Evolutionary conservation across 2,888 invertebrate species (phyloP).

Genomic region (Koerneria pararmatus): DNA sequence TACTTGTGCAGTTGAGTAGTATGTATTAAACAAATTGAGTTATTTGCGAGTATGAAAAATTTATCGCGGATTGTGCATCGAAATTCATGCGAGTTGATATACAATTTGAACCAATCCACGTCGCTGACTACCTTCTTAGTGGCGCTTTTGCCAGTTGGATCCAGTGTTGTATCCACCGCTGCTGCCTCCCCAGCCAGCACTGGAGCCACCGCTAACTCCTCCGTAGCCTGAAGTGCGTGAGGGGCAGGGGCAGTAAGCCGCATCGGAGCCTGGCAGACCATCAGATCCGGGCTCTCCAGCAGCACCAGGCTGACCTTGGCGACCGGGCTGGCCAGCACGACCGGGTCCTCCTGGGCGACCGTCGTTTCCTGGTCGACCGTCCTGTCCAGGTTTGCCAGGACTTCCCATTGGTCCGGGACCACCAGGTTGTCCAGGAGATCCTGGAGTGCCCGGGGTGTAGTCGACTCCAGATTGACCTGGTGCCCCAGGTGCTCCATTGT

Average conservation of each 20-base stretch:
- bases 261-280: conserved; percentile 24
- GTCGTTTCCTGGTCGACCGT: conserved; percentile 26
- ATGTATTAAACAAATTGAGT: no score
- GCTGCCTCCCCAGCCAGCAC: no score
- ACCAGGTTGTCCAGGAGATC: conserved; percentile 36
- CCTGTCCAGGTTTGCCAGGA: conserved; percentile 26
- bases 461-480: conserved; percentile 37
- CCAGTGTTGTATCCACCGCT: no score
- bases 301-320: conserved; percentile 37
- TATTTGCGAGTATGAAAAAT: no score
- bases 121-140: no score
- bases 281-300: conserved; percentile 38
- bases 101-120: no score
- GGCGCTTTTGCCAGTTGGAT: no score
- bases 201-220: no score
- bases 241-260: conserved; percentile 24
- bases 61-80: no score
- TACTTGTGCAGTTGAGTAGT: no score
- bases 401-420: conserved; percentile 28
- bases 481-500: conserved; percentile 34
- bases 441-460: conserved; percentile 40
- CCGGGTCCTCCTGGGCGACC: conserved; percentile 30
- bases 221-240: conserved; percentile 14
- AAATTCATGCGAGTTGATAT: no score
- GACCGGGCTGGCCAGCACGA: conserved; percentile 36